Conservation (phyloP, 2,797 vertebrate genomes). For the Poeciliopsis gracilis region DNA sequence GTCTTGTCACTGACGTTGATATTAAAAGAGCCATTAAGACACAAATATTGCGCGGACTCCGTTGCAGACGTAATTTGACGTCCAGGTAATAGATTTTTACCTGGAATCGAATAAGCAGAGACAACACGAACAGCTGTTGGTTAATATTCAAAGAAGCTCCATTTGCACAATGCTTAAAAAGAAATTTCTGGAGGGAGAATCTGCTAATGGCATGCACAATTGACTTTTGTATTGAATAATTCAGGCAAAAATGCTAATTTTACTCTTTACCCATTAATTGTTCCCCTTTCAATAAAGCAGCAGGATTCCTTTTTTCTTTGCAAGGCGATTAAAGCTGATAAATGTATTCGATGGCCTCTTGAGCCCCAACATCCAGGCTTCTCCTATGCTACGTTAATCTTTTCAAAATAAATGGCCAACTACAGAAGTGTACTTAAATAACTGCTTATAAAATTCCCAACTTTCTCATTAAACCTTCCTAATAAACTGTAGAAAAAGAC, state of each 20-base stretch:
- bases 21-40: slow-evolving; percentile 18
- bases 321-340: background rate
- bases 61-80: slow-evolving; percentile 15
- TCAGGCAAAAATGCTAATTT: background rate
- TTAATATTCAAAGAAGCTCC: background rate
- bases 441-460: slow-evolving; percentile 3
- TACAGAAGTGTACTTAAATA: slow-evolving; percentile 1
- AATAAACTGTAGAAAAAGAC: slow-evolving; percentile 6
- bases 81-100: slow-evolving; percentile 1
- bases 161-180: background rate
- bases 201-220: background rate
- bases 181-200: background rate
- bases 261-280: background rate
- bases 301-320: background rate
- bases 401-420: slow-evolving; percentile 1
- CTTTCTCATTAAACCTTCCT: slow-evolving; percentile 7
- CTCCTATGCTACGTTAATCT: background rate
- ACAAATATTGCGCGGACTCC: slow-evolving; percentile 12
- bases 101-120: background rate
- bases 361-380: background rate
- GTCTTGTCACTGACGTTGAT: slow-evolving; percentile 13
- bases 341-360: background rate
- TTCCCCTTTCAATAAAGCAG: background rate
- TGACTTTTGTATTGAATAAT: background rate
- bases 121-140: background rate